Evolutionary conservation across 2,113 vertebrate species (phyloP), one percentile per base, ranked within the genome.

Genomic region (Lucifuga dentata): DNA sequence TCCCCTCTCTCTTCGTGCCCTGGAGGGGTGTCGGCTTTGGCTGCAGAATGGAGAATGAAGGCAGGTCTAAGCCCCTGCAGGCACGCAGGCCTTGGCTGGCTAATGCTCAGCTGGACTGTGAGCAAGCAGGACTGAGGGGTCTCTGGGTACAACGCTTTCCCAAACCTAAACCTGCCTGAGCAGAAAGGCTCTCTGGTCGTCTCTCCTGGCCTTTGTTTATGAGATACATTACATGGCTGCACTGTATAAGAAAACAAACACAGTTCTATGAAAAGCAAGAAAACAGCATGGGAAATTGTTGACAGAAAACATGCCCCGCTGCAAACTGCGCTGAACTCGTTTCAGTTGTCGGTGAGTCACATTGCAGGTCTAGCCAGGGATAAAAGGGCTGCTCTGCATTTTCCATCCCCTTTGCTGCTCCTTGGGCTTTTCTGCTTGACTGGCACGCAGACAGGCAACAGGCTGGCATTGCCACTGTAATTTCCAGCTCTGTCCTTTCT

Each of bases 21-120:
- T 68, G 78, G 52, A 89, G 89, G 83, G 73, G 74, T 84, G 83
- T 78, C 35, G 65, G 52, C 71, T 84, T 89, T 88, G 86, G 83
- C 88, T 84, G 78, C 62, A 57, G 72, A 82, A 38, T 0, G 20
- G 55, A 48, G 71, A 83, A 73, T 58, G 79, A 73, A 87, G 69
- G 84, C 78, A 78, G 78, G 46, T 61, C 60, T 83, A 84, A 83
- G 85, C 76, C 86, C 86, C 80, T 68, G 78, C 80, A 85, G 80
- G 79, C 87, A 85, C 71, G 73, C 76, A 87, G 73, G 73, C 62
- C 83, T 80, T n/a, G 45, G 71, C 78, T 57, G 75, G 71, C 64
- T 85, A 69, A 71, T 32, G 63, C 66, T 75, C 40, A 44, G 64
- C 26, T 45, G 63, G 80, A 35, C 63, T 60, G 26, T 61, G 48